Percentiles rank a stretch among this genome's conserved stretches.
phyloP scores from a whole-genome alignment of 2,113 vertebrate species.

The Chascanopsetta lugubris region DNA sequence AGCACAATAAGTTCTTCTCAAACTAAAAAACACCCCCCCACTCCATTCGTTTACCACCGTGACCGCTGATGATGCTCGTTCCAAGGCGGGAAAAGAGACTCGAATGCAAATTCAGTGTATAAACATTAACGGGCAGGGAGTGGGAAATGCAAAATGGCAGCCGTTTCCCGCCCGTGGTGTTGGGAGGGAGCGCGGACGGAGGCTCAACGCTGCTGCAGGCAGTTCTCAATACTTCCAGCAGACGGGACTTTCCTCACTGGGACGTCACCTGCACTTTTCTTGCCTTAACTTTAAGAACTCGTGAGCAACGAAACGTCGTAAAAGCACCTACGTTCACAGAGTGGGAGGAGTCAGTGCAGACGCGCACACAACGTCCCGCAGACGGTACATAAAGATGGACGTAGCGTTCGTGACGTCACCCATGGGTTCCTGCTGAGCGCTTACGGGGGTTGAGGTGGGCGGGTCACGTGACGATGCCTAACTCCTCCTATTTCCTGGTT shows the following conservation, averaged over 20 bases:
- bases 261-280: conserved; percentile 22
- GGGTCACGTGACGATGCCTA: too few relatives aligned
- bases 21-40: not conserved
- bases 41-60: conserved; percentile 52
- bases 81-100: conserved; percentile 14
- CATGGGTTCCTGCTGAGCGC: too few relatives aligned
- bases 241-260: conserved; percentile 16
- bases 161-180: conserved; percentile 3
- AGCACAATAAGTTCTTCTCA: conserved; percentile 25
- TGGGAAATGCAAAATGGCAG: conserved; percentile 37
- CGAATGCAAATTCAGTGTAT: conserved; percentile 50
- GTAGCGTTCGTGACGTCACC: too few relatives aligned
- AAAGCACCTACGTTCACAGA: not conserved
- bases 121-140: conserved; percentile 20
- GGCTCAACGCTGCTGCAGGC: not conserved
- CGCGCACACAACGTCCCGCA: too few relatives aligned
- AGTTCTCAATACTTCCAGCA: not conserved
- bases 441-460: too few relatives aligned
- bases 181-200: conserved; percentile 10
- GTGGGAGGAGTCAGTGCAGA: not conserved
- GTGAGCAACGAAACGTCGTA: not conserved
- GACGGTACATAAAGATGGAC: too few relatives aligned
- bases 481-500: too few relatives aligned
- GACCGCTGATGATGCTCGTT: conserved; percentile 27
- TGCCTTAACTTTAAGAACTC: not conserved